Evolutionary conservation across 2,113 vertebrate genomes (phyloP).

Genomic region (Alethe castanea): DNA sequence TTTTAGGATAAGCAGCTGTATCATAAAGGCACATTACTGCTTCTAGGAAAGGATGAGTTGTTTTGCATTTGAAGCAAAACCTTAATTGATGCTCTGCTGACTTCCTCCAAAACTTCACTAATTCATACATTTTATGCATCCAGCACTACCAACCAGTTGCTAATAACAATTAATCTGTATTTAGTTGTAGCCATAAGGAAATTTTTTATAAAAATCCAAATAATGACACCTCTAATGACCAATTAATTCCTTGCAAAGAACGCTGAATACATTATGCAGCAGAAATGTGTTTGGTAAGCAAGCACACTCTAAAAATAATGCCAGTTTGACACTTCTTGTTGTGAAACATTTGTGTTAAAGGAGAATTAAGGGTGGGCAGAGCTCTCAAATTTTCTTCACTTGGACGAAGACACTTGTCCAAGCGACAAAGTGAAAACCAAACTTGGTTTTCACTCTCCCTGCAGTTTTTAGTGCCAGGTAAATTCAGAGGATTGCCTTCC

Average conservation of each 20-base stretch:
- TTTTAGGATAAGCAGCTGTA: constrained; percentile 6
- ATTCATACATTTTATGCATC: neutral
- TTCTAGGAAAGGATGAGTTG: neutral
- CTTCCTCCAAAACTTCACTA: neutral
- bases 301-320: neutral
- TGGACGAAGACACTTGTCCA: neutral
- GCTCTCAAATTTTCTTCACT: neutral
- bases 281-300: neutral
- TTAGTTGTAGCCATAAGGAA: neutral
- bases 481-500: neutral
- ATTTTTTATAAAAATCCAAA: neutral
- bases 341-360: neutral
- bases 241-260: neutral
- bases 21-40: neutral
- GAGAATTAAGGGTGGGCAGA: neutral
- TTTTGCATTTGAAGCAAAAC: constrained; percentile 28
- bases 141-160: neutral
- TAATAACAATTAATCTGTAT: neutral
- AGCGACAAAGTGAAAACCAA: no score
- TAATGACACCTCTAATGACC: neutral
- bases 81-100: constrained; percentile 2
- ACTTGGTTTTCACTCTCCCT: neutral
- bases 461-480: neutral
- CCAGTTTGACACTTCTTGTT: neutral
- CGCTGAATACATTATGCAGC: neutral